Evolutionary conservation across 2,113 vertebrate species (phyloP).

Genomic region (Ciconia boyciana): DNA sequence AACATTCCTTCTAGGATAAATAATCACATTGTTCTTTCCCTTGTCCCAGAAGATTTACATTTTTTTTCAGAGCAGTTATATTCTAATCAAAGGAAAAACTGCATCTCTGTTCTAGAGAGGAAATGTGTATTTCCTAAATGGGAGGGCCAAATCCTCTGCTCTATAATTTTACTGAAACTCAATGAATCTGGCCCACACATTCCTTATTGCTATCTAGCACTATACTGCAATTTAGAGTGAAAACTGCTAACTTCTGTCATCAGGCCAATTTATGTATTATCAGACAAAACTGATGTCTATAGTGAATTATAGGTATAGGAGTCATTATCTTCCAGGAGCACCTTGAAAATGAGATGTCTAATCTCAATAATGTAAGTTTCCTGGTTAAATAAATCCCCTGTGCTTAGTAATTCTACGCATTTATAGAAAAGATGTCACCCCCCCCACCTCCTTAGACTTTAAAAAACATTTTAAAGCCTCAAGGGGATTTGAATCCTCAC

Average conservation of each 20-base stretch:
- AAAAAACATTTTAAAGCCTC: conserved; percentile 62
- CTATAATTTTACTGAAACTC: neutral
- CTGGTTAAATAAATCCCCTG: conserved; percentile 73
- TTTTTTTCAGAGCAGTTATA: neutral
- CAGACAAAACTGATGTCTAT: conserved; percentile 56
- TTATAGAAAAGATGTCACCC: conserved; percentile 63
- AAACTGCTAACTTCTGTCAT: conserved; percentile 58
- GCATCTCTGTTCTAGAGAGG: neutral
- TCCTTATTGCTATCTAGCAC: conserved; percentile 11
- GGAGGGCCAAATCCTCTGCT: neutral
- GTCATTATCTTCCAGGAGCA: conserved; percentile 74
- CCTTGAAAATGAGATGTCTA: conserved; percentile 76
- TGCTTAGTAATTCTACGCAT: conserved; percentile 58
- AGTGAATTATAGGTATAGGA: conserved; percentile 68
- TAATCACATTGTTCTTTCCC: neutral
- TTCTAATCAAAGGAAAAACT: neutral
- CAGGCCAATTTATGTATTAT: conserved; percentile 63
- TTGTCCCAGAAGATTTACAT: neutral
- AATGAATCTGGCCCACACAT: neutral
- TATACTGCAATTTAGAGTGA: conserved; percentile 26
- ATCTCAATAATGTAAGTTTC: conserved; percentile 78
- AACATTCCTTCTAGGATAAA: neutral
- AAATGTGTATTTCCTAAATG: neutral
- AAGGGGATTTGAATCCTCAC: conserved; percentile 64
- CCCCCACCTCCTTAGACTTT: conserved; percentile 37